These are phyloP conservation scores for Pitta sordida DNA, from an alignment of 2,113 vertebrate species.

Conservation along the genomic window DNA sequence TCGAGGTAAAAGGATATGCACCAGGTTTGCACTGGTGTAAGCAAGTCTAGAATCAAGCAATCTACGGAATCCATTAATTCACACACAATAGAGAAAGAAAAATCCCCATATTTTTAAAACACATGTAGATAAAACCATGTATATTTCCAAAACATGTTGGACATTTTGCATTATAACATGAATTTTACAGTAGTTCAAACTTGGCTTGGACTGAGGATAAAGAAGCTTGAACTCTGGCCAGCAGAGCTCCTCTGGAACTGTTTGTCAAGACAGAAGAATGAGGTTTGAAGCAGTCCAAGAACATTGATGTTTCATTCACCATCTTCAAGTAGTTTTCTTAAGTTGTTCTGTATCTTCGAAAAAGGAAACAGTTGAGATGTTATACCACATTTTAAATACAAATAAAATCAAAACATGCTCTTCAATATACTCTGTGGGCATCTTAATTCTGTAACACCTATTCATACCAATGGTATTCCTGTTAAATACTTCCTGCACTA, in stretches of 20 bases:
- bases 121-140: background rate
- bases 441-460: background rate
- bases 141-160: background rate
- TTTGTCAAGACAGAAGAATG: slow-evolving; percentile 12
- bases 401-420: background rate
- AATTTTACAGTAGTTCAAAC: slow-evolving; percentile 1
- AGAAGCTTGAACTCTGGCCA: slow-evolving; percentile 60
- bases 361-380: background rate
- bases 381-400: background rate
- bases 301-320: slow-evolving; percentile 53
- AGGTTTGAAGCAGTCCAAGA: slow-evolving; percentile 40
- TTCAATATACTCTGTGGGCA: background rate
- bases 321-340: slow-evolving; percentile 86
- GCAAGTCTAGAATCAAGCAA: background rate
- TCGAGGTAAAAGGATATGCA: slow-evolving; percentile 7
- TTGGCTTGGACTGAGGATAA: background rate
- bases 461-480: background rate
- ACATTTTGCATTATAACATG: slow-evolving; percentile 21
- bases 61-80: slow-evolving; percentile 1
- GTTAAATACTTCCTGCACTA: background rate
- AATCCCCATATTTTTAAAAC: slow-evolving; percentile 38
- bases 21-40: background rate
- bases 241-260: slow-evolving; percentile 63
- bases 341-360: slow-evolving; percentile 90
- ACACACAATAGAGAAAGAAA: background rate